phyloP scores from a whole-genome alignment of 2,113 vertebrate species.

The Colossoma macropomum region DNA sequence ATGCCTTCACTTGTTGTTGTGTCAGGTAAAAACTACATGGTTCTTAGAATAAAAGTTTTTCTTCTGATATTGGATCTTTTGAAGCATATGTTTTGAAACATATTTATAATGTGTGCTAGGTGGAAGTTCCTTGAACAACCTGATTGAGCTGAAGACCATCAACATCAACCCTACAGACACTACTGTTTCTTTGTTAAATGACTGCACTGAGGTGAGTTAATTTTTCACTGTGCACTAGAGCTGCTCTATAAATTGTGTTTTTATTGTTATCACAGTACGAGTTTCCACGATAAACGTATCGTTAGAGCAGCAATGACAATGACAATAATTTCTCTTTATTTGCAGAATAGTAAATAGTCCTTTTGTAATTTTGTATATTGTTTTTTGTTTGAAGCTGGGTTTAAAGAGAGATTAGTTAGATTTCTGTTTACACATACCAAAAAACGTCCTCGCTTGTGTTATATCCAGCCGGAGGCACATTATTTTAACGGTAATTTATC shows the following conservation, averaged over 20 bases:
- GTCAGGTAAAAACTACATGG: conserved; percentile 80
- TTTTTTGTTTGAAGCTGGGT: neutral
- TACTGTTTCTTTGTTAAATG: conserved; percentile 88
- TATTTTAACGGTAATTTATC: too few species aligned
- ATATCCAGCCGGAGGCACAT: too few species aligned
- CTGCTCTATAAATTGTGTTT: too few species aligned
- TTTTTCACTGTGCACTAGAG: neutral
- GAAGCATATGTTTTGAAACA: neutral
- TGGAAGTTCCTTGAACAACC: conserved; percentile 95
- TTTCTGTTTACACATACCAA: too few species aligned
- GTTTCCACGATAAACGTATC: too few species aligned
- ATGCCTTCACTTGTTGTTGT: conserved; percentile 98
- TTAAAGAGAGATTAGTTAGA: neutral
- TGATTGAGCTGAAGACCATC: conserved; percentile 96
- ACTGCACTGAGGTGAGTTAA: conserved; percentile 89
- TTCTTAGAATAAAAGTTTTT: neutral
- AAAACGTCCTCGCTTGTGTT: neutral
- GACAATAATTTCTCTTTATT: too few species aligned
- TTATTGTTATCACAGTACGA: too few species aligned
- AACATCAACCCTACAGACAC: conserved; percentile 96
- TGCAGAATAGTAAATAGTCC: too few species aligned
- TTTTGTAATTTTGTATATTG: neutral
- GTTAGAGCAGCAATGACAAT: too few species aligned
- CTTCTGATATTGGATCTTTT: rapidly evolving
- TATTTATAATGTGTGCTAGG: conserved; percentile 70